These are phyloP conservation scores for Axis porcinus DNA, from an alignment of 2,113 vertebrate species.

Conservation along the genomic window DNA sequence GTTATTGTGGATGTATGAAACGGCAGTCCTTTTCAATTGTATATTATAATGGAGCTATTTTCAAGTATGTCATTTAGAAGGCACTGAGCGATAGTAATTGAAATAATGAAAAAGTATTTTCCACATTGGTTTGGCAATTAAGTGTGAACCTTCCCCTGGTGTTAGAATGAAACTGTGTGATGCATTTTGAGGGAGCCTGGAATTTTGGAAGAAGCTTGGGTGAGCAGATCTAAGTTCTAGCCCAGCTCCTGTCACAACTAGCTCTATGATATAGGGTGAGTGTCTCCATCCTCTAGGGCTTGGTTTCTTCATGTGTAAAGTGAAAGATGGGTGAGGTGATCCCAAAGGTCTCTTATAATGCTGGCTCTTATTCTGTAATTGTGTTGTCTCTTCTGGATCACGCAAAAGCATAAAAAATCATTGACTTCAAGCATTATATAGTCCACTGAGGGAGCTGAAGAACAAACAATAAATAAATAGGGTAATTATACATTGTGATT, in stretches of 20 bases:
- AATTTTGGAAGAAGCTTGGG: neutral
- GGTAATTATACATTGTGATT: neutral
- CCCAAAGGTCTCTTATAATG: neutral
- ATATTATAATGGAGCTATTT: constrained; percentile 2
- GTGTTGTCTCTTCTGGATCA: neutral
- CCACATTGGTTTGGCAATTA: neutral
- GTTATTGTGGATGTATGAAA: neutral
- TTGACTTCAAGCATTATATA: neutral
- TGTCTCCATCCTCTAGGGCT: neutral
- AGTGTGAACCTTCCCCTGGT: neutral
- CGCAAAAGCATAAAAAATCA: neutral
- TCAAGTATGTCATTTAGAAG: neutral
- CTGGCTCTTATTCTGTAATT: neutral
- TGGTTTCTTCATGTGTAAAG: neutral
- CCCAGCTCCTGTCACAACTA: neutral
- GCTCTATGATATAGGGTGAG: neutral
- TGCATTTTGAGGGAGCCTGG: neutral
- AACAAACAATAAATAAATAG: neutral
- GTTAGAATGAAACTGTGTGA: neutral
- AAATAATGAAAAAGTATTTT: neutral
- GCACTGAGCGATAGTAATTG: neutral
- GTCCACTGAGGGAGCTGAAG: neutral
- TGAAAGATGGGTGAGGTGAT: neutral
- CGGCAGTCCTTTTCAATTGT: neutral
- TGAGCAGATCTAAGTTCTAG: neutral